Percentiles rank a stretch among this genome's conserved stretches.
phyloP scores from a whole-genome alignment of 2,888 invertebrate genomes.

The Apocheima hispidaria region DNA sequence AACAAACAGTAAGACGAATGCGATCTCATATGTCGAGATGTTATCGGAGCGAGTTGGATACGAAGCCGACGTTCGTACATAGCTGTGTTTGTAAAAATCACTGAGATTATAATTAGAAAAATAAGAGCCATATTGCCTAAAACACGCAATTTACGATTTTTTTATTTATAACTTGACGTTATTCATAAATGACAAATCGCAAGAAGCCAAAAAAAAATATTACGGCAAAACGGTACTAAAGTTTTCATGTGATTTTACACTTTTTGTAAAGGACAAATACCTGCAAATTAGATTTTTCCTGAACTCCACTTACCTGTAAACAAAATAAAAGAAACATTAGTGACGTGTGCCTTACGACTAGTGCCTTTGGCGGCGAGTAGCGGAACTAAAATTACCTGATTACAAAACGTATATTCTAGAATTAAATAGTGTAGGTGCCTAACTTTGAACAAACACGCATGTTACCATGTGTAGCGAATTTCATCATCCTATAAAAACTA shows the following conservation, averaged over 20 bases:
- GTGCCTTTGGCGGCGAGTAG: slow-evolving; percentile 33
- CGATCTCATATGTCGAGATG: slow-evolving; percentile 70
- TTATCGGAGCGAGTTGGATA: slow-evolving; percentile 58
- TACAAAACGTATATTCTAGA: background rate
- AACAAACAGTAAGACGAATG: slow-evolving; percentile 67
- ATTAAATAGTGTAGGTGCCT: background rate
- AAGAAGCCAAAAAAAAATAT: too few species aligned
- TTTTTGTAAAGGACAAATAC: background rate
- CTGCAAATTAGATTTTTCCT: background rate
- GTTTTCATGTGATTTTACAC: too few species aligned
- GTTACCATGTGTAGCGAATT: background rate
- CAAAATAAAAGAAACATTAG: slow-evolving; percentile 16
- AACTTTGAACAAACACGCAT: slow-evolving; percentile 1
- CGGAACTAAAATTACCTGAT: slow-evolving; percentile 26
- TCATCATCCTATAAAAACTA: background rate
- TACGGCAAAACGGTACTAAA: background rate
- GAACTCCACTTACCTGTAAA: slow-evolving; percentile 45
- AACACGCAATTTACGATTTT: too few species aligned
- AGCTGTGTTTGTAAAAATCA: background rate
- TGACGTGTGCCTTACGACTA: background rate
- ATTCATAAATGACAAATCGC: too few species aligned
- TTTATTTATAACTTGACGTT: too few species aligned
- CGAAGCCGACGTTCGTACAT: slow-evolving; percentile 43
- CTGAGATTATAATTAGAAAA: background rate
- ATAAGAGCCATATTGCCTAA: too few species aligned